Base-by-base conservation (phyloP, 2,888 invertebrate genomes). In the Clivina fossor region DNA sequence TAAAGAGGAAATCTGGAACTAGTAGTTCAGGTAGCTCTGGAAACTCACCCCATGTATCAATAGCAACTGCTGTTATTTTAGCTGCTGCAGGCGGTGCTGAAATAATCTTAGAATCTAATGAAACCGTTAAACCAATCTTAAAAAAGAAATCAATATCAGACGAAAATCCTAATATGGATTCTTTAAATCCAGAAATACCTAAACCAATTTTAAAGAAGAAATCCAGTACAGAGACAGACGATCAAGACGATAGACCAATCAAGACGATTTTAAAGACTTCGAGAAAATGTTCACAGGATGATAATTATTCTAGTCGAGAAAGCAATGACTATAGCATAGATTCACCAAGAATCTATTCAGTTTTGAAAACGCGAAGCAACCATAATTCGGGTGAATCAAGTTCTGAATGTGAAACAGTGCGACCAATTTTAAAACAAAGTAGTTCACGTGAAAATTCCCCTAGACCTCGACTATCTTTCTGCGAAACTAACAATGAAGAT, bases 131-230 rank as follows among this genome's bases (percentile, higher is more conserved):
- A 64, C 90, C 91, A 2, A 92, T 92, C 64, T 74, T 92, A 8
- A 92, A 92, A 74, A 88, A 90, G 74, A 90, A 90, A 69, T 86
- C 86, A 65, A 83, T 85, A 65, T 81, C 84, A 3, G 86, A 87
- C 66, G 86, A 87, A 68, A 72, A 79, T 30, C 76, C 84, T 16
- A 78, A 76, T 62, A 74, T 73, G 46, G 81, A 81, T 62, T 71
- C 76, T 54, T 63, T 71, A 19, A 63, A 68, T 38, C 71, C 72
- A 9, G 73, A 76, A 53, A 78, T 78, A 28, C 84, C 86, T 0
- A 85, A 80, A 71, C 92, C 93, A 2, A 93, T 93, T 66, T 71
- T 93, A 30, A 93, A 93, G 74, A 93, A 93, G 76, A 92, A 93
- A 71, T 86, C 86, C 0, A 85, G 84, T 60, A 82, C 84, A 0